A percentile compares a stretch with the other conserved stretches of the same genome.
Conservation (phyloP, 2,888 invertebrate genomes). For the Diloba caeruleocephala region DNA sequence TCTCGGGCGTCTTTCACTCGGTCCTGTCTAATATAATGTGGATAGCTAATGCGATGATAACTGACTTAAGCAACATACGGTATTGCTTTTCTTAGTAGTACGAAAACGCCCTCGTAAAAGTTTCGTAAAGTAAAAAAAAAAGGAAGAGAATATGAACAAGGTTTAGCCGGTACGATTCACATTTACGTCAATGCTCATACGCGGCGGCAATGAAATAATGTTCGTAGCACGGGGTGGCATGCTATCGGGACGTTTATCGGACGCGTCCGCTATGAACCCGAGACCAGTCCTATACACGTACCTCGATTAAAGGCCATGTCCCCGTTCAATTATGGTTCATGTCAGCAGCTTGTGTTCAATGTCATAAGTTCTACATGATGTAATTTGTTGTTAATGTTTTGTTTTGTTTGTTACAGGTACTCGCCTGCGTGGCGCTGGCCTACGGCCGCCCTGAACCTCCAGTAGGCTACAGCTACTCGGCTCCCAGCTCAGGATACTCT, state of each 20-base stretch:
- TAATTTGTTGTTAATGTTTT: slow-evolving; percentile 4
- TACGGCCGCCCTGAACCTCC: slow-evolving; percentile 86
- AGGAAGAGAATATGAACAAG: background rate
- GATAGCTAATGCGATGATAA: slow-evolving; percentile 22
- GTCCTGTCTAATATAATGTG: slow-evolving; percentile 23
- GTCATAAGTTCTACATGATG: background rate
- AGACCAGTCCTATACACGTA: background rate
- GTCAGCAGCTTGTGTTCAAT: slow-evolving; percentile 2
- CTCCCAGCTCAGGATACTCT: slow-evolving; percentile 70
- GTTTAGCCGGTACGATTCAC: slow-evolving; percentile 4
- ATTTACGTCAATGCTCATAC: slow-evolving; percentile 2
- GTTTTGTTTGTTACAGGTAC: slow-evolving; percentile 74
- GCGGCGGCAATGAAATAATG: slow-evolving; percentile 12
- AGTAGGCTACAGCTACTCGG: slow-evolving; percentile 84
- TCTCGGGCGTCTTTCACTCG: slow-evolving; percentile 22
- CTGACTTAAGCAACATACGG: slow-evolving; percentile 10
- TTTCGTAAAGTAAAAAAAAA: background rate
- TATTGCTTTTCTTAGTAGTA: slow-evolving; percentile 8
- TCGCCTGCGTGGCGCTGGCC: slow-evolving; percentile 84
- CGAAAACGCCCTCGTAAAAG: background rate
- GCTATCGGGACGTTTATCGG: slow-evolving; percentile 11
- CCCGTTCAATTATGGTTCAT: slow-evolving; percentile 3
- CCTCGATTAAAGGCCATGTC: slow-evolving; percentile 3
- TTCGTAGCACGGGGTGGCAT: background rate
- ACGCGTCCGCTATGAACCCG: background rate